phyloP scores from a whole-genome alignment of 2,888 invertebrate species.

The Cerastis rubricosa region DNA sequence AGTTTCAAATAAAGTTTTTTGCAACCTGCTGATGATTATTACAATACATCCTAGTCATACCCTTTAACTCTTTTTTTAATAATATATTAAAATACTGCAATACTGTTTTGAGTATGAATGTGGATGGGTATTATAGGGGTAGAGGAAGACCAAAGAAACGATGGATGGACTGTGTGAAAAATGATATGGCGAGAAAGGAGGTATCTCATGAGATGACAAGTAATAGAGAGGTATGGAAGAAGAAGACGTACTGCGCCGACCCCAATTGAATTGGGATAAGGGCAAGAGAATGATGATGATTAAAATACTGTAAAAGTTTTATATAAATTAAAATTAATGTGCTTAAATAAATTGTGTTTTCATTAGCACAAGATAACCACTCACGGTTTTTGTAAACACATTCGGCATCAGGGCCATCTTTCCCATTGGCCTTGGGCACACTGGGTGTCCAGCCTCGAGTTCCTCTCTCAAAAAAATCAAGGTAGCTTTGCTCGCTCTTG shows the following conservation, averaged over 20 bases:
- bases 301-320: background rate
- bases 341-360: constrained; percentile 1
- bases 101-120: no score
- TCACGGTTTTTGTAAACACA: background rate
- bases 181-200: no score
- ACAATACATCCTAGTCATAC: constrained; percentile 16
- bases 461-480: background rate
- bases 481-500: background rate
- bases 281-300: no score
- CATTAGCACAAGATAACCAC: background rate
- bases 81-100: no score
- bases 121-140: no score
- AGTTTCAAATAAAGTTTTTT: background rate
- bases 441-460: background rate
- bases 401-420: background rate
- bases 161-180: no score
- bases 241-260: no score
- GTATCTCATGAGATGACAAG: no score
- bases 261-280: no score
- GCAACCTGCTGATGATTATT: background rate
- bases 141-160: no score
- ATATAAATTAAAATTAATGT: constrained; percentile 5
- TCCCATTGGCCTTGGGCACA: background rate
- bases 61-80: no score
- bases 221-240: no score